Conservation (phyloP, 2,797 vertebrate species). For the Sebastes goodei region DNA sequence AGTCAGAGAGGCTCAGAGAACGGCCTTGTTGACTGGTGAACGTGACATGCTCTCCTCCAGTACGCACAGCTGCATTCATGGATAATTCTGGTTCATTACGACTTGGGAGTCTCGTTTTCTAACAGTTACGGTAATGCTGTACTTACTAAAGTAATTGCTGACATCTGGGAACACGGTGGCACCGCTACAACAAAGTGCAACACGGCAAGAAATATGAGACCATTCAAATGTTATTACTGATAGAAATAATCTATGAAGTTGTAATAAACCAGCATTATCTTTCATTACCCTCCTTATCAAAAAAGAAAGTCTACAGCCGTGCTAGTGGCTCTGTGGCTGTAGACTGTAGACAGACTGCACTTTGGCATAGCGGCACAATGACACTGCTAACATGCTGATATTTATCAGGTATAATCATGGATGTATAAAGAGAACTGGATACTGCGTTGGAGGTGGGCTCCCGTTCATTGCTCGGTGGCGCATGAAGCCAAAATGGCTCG, state of each 20-base stretch:
- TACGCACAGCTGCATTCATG: constrained; percentile 24
- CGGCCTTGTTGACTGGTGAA: constrained; percentile 23
- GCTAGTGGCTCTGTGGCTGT: neutral
- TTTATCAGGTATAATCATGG: neutral
- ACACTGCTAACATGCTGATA: neutral
- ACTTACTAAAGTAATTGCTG: neutral
- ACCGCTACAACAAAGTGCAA: neutral
- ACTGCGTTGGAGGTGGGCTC: too few relatives aligned
- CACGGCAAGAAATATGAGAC: neutral
- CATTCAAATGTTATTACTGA: neutral
- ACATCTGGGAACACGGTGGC: neutral
- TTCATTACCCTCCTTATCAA: neutral
- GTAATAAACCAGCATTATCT: neutral
- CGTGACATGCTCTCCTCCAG: constrained; percentile 15
- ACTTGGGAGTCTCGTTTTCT: neutral
- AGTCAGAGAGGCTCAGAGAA: constrained; percentile 13
- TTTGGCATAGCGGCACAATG: neutral
- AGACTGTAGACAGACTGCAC: neutral
- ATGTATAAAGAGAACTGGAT: too few relatives aligned
- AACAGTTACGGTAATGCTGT: neutral
- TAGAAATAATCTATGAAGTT: neutral
- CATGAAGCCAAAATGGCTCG: too few relatives aligned
- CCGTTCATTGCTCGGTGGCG: too few relatives aligned
- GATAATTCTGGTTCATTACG: constrained; percentile 27
- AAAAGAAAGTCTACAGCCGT: neutral